Percentiles rank a stretch among this genome's conserved stretches.
phyloP scores from a whole-genome alignment of 2,888 invertebrate species.

The Monoplex corrugatus region DNA sequence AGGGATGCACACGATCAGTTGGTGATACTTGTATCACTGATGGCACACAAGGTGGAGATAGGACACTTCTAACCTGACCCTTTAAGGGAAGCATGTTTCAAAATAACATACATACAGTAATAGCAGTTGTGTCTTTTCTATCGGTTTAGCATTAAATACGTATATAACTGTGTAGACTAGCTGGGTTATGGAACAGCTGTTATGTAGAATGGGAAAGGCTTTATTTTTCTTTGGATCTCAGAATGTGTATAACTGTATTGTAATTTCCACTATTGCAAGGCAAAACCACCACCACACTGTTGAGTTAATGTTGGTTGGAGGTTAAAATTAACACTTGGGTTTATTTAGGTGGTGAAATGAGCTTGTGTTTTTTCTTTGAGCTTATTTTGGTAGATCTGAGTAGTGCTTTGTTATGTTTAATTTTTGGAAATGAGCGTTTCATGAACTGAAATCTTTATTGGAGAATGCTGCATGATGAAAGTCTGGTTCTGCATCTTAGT shows the following conservation, averaged over 20 bases:
- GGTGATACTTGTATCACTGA: too few species aligned
- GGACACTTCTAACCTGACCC: too few species aligned
- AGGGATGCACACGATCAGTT: too few species aligned
- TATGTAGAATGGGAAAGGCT: too few species aligned
- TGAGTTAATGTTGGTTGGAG: neutral
- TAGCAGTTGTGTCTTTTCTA: too few species aligned
- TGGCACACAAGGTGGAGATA: too few species aligned
- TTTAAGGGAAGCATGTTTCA: too few species aligned
- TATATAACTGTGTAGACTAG: too few species aligned
- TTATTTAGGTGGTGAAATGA: neutral
- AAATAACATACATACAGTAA: too few species aligned
- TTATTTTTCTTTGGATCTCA: neutral
- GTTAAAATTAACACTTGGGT: neutral
- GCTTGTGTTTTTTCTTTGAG: neutral
- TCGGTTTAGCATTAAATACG: too few species aligned
- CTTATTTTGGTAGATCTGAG: neutral
- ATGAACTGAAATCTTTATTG: neutral
- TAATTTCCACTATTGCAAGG: neutral
- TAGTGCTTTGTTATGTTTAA: neutral
- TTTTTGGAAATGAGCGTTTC: slow-evolving; percentile 14
- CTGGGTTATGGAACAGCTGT: too few species aligned
- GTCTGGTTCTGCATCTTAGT: neutral
- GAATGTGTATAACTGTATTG: neutral
- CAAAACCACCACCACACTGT: neutral
- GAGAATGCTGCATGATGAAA: slow-evolving; percentile 4